phyloP scores from a whole-genome alignment of 1,140 invertebrate genomes.

The Zaprionus taronus region DNA sequence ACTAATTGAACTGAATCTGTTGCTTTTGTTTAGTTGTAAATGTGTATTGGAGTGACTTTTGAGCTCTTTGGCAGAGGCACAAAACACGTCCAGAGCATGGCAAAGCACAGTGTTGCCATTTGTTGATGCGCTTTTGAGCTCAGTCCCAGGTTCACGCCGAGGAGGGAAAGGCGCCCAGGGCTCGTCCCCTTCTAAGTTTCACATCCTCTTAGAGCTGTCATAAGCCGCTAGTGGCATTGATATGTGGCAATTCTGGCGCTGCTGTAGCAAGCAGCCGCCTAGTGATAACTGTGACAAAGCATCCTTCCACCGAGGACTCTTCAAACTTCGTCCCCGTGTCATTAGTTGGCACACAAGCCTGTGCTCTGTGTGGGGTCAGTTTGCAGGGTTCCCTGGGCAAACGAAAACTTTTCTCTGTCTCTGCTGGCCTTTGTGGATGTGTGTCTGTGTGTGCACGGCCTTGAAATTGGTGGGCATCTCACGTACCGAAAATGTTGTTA shows the following conservation, averaged over 20 bases:
- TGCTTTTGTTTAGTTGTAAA: no score
- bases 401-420: conserved; percentile 3
- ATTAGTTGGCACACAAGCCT: background rate
- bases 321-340: conserved; percentile 8
- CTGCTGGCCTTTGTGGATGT: background rate
- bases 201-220: background rate
- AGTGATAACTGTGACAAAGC: conserved; percentile 24
- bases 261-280: background rate
- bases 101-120: background rate
- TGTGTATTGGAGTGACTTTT: background rate
- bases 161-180: no score
- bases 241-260: conserved; percentile 11
- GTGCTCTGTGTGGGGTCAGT: background rate
- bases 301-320: conserved; percentile 2
- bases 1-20: no score
- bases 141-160: background rate
- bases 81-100: background rate
- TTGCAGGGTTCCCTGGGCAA: background rate
- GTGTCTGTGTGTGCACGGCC: background rate
- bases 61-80: no score
- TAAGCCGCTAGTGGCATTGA: conserved; percentile 5
- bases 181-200: background rate
- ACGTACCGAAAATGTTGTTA: conserved; percentile 11
- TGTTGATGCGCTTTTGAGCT: conserved; percentile 6
- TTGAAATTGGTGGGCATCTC: conserved; percentile 10